Percentiles rank a stretch among this genome's conserved stretches.
These are phyloP conservation scores for Pheosia tremula DNA, from an alignment of 2,888 invertebrate species.

Conservation along the genomic window DNA sequence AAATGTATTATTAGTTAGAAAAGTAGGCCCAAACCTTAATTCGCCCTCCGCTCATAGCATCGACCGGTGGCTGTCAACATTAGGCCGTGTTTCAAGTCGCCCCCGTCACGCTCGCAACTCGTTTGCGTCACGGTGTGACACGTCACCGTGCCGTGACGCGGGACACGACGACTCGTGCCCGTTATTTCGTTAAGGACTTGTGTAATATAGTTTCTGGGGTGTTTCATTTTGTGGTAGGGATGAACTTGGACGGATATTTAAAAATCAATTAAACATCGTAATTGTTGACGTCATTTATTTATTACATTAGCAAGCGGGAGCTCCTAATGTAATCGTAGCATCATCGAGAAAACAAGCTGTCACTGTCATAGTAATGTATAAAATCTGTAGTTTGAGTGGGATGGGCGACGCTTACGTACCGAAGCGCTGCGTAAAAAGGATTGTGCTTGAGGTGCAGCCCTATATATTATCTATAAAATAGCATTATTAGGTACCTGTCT, in stretches of 20 bases:
- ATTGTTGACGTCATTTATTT: background rate
- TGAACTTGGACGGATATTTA: background rate
- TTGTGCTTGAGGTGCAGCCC: too few species aligned
- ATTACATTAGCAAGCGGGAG: too few species aligned
- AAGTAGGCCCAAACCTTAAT: background rate
- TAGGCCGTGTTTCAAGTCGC: conserved; percentile 40
- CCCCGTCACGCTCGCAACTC: conserved; percentile 54
- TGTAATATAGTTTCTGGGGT: conserved; percentile 38
- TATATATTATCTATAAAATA: too few species aligned
- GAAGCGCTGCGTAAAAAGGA: too few species aligned
- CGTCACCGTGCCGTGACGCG: conserved; percentile 35
- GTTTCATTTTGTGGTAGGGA: conserved; percentile 23
- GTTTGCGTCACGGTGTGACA: conserved; percentile 58
- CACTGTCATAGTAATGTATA: too few species aligned
- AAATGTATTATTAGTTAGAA: background rate
- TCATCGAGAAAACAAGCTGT: too few species aligned
- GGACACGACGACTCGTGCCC: conserved; percentile 26
- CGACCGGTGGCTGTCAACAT: conserved; percentile 16
- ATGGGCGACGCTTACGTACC: too few species aligned
- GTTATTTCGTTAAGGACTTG: conserved; percentile 55
- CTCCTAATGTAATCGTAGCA: too few species aligned
- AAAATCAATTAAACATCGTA: background rate
- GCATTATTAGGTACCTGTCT: too few species aligned
- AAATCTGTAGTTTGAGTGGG: too few species aligned
- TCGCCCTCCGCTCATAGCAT: conserved; percentile 2